phyloP scores from a whole-genome alignment of 2,797 vertebrate genomes.

The Protonibea diacanthus region DNA sequence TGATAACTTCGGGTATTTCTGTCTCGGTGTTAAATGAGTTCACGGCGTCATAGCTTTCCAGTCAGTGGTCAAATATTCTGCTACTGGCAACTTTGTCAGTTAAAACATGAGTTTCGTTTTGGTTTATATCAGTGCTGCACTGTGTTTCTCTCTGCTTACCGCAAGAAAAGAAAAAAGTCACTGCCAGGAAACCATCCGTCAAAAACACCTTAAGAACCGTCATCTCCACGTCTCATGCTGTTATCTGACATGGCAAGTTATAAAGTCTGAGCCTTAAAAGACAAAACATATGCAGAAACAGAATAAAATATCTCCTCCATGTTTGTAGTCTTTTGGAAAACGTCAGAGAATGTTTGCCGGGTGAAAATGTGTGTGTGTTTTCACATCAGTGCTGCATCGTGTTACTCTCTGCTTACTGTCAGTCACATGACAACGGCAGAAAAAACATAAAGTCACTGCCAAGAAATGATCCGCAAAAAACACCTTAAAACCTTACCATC shows the following conservation, averaged over 20 bases:
- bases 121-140: no score
- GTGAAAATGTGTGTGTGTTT: background rate
- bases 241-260: no score
- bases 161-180: no score
- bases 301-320: background rate
- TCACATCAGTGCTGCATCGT: background rate
- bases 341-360: background rate
- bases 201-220: no score
- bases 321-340: background rate
- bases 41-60: background rate
- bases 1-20: background rate
- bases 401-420: background rate
- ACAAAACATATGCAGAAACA: no score
- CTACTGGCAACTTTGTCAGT: conserved; percentile 6
- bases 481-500: background rate
- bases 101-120: no score
- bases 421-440: background rate
- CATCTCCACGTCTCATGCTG: no score
- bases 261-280: no score
- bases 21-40: background rate
- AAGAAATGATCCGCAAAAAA: background rate
- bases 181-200: no score
- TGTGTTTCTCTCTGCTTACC: no score
- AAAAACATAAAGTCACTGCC: background rate
- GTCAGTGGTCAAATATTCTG: background rate